Evolutionary conservation across 2,113 vertebrate species (phyloP).

Genomic region (Microtus richardsoni): DNA sequence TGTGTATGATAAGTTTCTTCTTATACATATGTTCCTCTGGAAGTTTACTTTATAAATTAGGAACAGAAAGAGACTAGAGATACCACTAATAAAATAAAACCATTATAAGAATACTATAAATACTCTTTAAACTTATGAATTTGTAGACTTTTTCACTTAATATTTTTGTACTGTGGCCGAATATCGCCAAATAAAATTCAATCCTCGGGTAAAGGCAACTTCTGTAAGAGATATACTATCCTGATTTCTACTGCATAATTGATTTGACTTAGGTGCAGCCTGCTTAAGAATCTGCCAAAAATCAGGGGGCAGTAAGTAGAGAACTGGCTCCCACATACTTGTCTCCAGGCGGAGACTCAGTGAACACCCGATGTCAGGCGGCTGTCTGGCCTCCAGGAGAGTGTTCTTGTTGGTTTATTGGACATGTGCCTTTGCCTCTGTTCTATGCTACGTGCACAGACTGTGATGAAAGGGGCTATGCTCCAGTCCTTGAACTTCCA

Average conservation of each 20-base stretch:
- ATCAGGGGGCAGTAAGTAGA: background rate
- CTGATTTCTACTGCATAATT: background rate
- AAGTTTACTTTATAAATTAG: background rate
- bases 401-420: background rate
- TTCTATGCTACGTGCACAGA: background rate
- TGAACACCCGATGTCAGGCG: rapidly evolving
- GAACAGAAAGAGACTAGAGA: background rate
- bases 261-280: background rate
- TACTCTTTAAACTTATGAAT: background rate
- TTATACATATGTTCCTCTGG: background rate
- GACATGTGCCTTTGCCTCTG: background rate
- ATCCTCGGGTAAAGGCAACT: background rate
- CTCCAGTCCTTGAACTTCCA: background rate
- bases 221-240: background rate
- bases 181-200: background rate
- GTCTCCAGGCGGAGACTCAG: background rate
- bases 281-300: background rate
- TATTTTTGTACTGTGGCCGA: background rate
- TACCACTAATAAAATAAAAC: background rate
- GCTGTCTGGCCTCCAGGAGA: background rate
- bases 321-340: background rate
- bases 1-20: background rate
- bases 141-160: background rate
- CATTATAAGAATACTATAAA: background rate
- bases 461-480: background rate